Conservation (phyloP, 2,113 vertebrate genomes). For the human (Homo sapiens) region GRCh38 chr2:65612501-65613000, state of each 20-base stretch:
- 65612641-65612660: constrained; percentile 78
- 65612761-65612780: constrained; percentile 79
- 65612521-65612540: constrained; percentile 21
- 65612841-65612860: constrained; percentile 88
- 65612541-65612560: constrained; percentile 79
- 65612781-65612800: constrained; percentile 83
- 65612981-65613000: constrained; percentile 85
- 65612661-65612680: constrained; percentile 81
- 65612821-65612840: constrained; percentile 88
- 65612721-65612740: constrained; percentile 83
- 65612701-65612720: constrained; percentile 82
- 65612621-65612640: constrained; percentile 81
- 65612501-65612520: constrained; percentile 64
- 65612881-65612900: constrained; percentile 84
- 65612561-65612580: constrained; percentile 73
- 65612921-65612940: constrained; percentile 88
- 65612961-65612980: constrained; percentile 84
- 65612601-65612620: constrained; percentile 80
- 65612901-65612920: constrained; percentile 87
- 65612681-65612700: constrained; percentile 83
- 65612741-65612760: constrained; percentile 60
- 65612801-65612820: constrained; percentile 77
- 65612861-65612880: constrained; percentile 85
- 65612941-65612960: constrained; percentile 87
- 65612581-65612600: constrained; percentile 79